These are phyloP conservation scores for Coracopsis vasa DNA, from an alignment of 2,113 vertebrate species.

Conservation along the genomic window DNA sequence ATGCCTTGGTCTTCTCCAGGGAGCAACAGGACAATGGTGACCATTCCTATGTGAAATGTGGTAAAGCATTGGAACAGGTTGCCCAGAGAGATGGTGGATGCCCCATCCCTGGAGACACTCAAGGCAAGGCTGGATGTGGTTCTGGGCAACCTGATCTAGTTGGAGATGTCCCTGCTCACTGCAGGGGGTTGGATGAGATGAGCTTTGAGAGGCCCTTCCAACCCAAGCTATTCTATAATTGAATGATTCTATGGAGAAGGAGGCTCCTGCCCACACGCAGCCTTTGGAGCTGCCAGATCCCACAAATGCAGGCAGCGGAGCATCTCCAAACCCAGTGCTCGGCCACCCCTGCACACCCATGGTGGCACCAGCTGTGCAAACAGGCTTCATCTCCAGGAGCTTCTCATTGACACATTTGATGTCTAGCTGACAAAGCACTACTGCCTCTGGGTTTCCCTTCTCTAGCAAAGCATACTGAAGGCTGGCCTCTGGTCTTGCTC, in stretches of 20 bases:
- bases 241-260: background rate
- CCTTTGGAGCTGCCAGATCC: background rate
- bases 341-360: rapidly evolving
- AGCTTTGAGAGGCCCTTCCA: background rate
- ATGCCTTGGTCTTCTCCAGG: background rate
- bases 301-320: background rate
- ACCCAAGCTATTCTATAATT: background rate
- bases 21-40: background rate
- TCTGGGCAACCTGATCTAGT: background rate
- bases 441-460: background rate
- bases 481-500: background rate
- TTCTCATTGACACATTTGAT: background rate
- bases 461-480: background rate
- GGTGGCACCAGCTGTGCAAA: background rate
- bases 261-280: background rate
- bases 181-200: background rate
- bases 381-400: background rate
- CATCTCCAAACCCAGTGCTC: background rate
- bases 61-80: background rate
- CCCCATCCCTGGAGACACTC: background rate
- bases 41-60: background rate
- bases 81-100: background rate
- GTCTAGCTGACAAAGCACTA: background rate
- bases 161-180: background rate
- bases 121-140: background rate